These are phyloP conservation scores for Eretmocerus hayati DNA, from an alignment of 2,888 invertebrate species.

Conservation along the genomic window DNA sequence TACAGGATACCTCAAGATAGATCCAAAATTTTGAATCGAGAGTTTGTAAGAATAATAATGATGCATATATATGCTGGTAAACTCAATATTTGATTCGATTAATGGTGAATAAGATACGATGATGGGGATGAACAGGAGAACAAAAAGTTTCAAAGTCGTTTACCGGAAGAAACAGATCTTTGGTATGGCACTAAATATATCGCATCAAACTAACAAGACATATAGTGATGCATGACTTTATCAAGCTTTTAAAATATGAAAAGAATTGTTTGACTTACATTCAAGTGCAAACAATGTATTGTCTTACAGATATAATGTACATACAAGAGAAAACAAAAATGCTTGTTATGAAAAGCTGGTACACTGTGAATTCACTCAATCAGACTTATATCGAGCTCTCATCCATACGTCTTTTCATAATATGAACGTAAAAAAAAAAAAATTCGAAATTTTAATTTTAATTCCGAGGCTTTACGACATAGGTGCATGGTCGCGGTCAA, in stretches of 20 bases:
- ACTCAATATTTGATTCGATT: slow-evolving; percentile 13
- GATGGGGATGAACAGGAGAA: background rate
- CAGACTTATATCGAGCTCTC: slow-evolving; percentile 4
- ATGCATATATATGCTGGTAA: no score
- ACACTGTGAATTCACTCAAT: slow-evolving; percentile 9
- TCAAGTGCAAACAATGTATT: slow-evolving; percentile 21
- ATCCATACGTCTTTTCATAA: slow-evolving; percentile 10
- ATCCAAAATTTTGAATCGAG: no score
- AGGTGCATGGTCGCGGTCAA: no score
- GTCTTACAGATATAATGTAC: slow-evolving; percentile 18
- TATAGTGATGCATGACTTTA: slow-evolving; percentile 11
- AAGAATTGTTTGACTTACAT: slow-evolving; percentile 16
- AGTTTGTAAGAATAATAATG: no score
- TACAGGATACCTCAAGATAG: no score
- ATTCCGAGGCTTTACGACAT: no score
- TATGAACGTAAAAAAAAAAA: no score
- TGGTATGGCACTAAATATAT: slow-evolving; percentile 41
- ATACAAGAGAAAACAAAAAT: slow-evolving; percentile 18
- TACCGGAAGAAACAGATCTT: slow-evolving; percentile 36
- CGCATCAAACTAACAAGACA: slow-evolving; percentile 27
- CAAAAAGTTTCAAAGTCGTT: no score
- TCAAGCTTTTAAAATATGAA: slow-evolving; percentile 14
- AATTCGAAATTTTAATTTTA: no score
- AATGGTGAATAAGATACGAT: background rate
- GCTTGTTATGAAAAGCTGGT: slow-evolving; percentile 9